Percentiles rank a stretch among this genome's conserved stretches.
These are phyloP conservation scores for Megaustenia siamemsis DNA, from an alignment of 2,888 invertebrate genomes.

Conservation along the genomic window DNA sequence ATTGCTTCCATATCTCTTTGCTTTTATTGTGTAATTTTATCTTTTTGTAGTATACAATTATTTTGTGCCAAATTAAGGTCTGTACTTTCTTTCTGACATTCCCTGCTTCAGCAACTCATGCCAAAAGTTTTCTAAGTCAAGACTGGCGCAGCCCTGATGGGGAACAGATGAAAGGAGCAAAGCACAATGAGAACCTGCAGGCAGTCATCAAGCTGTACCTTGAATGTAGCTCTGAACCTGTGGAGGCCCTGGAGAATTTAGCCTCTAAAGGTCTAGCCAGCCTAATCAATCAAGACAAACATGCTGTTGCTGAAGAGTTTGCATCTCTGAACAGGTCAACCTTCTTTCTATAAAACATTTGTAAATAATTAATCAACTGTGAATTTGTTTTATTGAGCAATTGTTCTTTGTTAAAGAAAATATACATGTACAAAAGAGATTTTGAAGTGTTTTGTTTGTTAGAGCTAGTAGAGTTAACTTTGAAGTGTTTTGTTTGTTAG, in stretches of 20 bases:
- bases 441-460: no score
- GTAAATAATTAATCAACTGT: not conserved
- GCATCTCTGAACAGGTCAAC: slow-evolving; percentile 44
- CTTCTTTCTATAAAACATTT: not conserved
- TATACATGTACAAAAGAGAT: no score
- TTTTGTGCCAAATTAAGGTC: no score
- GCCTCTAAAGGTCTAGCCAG: slow-evolving; percentile 51
- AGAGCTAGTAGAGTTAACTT: no score
- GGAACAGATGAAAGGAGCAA: slow-evolving; percentile 84
- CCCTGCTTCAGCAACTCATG: slow-evolving; percentile 79
- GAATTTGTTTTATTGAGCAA: slow-evolving; percentile 30
- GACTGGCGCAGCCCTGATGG: slow-evolving; percentile 87
- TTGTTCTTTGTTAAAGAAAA: no score
- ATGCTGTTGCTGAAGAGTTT: slow-evolving; percentile 37
- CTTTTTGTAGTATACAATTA: no score
- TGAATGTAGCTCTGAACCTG: slow-evolving; percentile 59
- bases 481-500: no score
- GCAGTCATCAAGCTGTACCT: slow-evolving; percentile 42
- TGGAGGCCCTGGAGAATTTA: slow-evolving; percentile 72
- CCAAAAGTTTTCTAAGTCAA: slow-evolving; percentile 83
- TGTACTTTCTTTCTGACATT: no score
- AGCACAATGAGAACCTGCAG: slow-evolving; percentile 84
- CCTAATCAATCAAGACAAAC: slow-evolving; percentile 37
- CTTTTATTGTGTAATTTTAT: no score
- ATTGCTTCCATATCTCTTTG: no score